phyloP scores from a whole-genome alignment of 2,113 vertebrate genomes.

The Sinocyclocheilus grahami region DNA sequence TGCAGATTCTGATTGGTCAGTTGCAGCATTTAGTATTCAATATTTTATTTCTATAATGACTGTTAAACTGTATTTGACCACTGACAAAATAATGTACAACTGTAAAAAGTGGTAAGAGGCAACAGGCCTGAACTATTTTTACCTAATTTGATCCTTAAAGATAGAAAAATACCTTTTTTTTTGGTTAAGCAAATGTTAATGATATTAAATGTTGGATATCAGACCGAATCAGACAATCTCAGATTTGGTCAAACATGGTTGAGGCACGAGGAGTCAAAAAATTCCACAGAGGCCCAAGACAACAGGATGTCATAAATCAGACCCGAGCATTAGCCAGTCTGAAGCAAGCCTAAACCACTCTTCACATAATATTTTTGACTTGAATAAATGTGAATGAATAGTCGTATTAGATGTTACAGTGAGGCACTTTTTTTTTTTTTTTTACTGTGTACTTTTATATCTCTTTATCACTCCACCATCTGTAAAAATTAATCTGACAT shows the following conservation, averaged over 20 bases:
- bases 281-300: no score
- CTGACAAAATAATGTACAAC: neutral
- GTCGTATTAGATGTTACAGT: no score
- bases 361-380: neutral
- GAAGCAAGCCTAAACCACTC: no score
- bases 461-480: neutral
- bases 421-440: neutral
- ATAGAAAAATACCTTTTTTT: no score
- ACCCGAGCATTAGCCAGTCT: no score
- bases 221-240: no score
- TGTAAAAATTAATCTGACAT: neutral
- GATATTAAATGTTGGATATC: no score
- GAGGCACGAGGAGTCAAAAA: no score
- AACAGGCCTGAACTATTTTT: neutral
- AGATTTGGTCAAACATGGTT: no score
- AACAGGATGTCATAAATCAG: no score
- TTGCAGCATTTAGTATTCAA: neutral
- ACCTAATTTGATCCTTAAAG: no score
- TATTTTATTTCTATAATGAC: neutral
- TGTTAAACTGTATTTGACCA: neutral
- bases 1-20: neutral
- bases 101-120: neutral
- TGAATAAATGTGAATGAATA: neutral
- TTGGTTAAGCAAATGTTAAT: neutral
- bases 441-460: neutral